Evolutionary conservation across 2,797 vertebrate genomes (phyloP).

Genomic region (Knipowitschia caucasica): DNA sequence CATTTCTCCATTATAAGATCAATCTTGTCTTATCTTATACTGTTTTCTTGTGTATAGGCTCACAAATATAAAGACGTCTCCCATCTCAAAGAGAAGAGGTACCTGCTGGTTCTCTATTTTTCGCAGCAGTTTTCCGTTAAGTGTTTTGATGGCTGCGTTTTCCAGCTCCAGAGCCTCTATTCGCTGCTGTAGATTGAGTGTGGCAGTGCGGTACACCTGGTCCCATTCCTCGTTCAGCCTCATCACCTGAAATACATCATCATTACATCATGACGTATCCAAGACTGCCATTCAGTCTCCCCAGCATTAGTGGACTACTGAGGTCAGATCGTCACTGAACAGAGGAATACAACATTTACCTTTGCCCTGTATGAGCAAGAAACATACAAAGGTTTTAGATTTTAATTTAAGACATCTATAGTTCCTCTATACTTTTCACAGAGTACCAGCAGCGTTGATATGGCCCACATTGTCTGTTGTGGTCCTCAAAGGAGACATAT

Average conservation of each 20-base stretch:
- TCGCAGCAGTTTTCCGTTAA: conserved; percentile 72
- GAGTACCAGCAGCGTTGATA: conserved; percentile 48
- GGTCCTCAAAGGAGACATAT: too few relatives aligned
- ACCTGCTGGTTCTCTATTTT: conserved; percentile 82
- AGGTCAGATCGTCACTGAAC: conserved; percentile 12
- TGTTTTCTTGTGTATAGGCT: background rate
- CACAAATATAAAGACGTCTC: conserved; percentile 7
- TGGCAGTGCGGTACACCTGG: conserved; percentile 76
- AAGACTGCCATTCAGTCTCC: background rate
- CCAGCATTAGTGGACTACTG: conserved; percentile 8
- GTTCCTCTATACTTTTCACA: conserved; percentile 27
- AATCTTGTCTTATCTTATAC: too few relatives aligned
- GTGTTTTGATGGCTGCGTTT: conserved; percentile 66
- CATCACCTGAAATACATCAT: conserved; percentile 73
- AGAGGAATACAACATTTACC: background rate
- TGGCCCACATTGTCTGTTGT: conserved; percentile 45
- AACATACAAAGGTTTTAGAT: conserved; percentile 24
- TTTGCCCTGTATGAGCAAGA: conserved; percentile 19
- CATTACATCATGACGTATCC: conserved; percentile 18
- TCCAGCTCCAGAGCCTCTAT: conserved; percentile 69
- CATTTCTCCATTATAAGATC: too few relatives aligned
- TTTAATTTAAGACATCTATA: conserved; percentile 23
- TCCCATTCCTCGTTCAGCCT: conserved; percentile 84
- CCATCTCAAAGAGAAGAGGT: background rate
- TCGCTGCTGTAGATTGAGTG: conserved; percentile 69